phyloP scores from a whole-genome alignment of 2,797 vertebrate species.

The Halcyon chelicuti region DNA sequence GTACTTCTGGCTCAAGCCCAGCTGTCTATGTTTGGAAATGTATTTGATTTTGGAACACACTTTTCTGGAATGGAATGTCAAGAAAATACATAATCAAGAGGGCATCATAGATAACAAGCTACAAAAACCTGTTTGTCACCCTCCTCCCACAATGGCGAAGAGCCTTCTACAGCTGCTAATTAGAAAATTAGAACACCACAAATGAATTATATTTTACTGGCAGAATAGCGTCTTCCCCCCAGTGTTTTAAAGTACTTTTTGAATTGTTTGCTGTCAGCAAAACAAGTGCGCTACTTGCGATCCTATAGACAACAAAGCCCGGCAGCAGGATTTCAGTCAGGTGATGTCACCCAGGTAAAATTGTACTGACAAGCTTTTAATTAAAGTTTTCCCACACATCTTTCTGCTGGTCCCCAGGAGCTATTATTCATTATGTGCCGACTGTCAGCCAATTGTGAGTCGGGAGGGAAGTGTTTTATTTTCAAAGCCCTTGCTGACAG shows the following conservation, averaged over 20 bases:
- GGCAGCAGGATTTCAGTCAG: slow-evolving; percentile 83
- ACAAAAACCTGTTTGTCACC: slow-evolving; percentile 58
- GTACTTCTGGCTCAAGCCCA: slow-evolving; percentile 25
- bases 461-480: slow-evolving; percentile 85
- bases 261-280: slow-evolving; percentile 85
- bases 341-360: slow-evolving; percentile 89
- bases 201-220: slow-evolving; percentile 71
- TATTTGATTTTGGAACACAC: slow-evolving; percentile 38
- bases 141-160: slow-evolving; percentile 32
- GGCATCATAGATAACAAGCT: slow-evolving; percentile 17
- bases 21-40: slow-evolving; percentile 13
- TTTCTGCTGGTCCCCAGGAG: slow-evolving; percentile 83
- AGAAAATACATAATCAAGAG: slow-evolving; percentile 36
- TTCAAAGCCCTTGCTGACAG: slow-evolving; percentile 85
- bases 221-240: slow-evolving; percentile 51
- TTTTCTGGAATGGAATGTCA: slow-evolving; percentile 36
- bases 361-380: slow-evolving; percentile 95
- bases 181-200: slow-evolving; percentile 77
- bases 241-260: slow-evolving; percentile 78
- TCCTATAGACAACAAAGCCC: slow-evolving; percentile 83
- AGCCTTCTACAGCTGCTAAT: slow-evolving; percentile 76
- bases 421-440: slow-evolving; percentile 84
- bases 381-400: slow-evolving; percentile 92
- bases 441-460: slow-evolving; percentile 85
- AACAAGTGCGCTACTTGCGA: slow-evolving; percentile 78